These are phyloP conservation scores for Protomyctophum bolini DNA, from an alignment of 2,113 vertebrate genomes.

Conservation along the genomic window DNA sequence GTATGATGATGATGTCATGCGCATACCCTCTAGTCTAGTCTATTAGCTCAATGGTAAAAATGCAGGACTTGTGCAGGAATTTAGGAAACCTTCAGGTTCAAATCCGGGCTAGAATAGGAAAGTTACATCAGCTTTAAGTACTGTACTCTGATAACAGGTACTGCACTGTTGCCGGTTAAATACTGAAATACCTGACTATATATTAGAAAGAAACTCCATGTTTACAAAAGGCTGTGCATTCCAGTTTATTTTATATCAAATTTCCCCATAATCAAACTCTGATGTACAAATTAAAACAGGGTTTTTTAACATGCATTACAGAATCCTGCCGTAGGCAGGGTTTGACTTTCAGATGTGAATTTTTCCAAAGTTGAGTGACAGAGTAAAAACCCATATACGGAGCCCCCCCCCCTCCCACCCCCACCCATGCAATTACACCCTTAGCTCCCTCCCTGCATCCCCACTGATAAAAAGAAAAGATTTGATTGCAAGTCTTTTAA, in stretches of 20 bases:
- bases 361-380: slow-evolving; percentile 65
- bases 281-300: slow-evolving; percentile 85
- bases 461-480: slow-evolving; percentile 58
- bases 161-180: too few relatives aligned
- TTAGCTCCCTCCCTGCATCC: slow-evolving; percentile 50
- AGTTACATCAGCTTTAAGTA: too few relatives aligned
- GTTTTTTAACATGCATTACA: slow-evolving; percentile 81
- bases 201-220: not conserved
- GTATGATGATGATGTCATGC: too few relatives aligned
- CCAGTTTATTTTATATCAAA: slow-evolving; percentile 88
- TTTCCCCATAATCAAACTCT: slow-evolving; percentile 83
- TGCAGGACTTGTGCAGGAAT: too few relatives aligned
- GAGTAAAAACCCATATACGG: slow-evolving; percentile 77
- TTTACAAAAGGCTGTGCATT: slow-evolving; percentile 82
- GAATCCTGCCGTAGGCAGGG: slow-evolving; percentile 59
- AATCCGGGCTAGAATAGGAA: too few relatives aligned
- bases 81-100: too few relatives aligned
- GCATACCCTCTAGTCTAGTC: too few relatives aligned
- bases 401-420: slow-evolving; percentile 56
- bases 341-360: slow-evolving; percentile 64
- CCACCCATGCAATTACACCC: not conserved
- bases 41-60: too few relatives aligned
- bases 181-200: too few relatives aligned
- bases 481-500: slow-evolving; percentile 27
- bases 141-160: too few relatives aligned